A percentile compares a stretch with the other conserved stretches of the same genome.
Evolutionary conservation across 2,113 vertebrate species (phyloP).

Genomic region (Macaca nemestrina): DNA sequence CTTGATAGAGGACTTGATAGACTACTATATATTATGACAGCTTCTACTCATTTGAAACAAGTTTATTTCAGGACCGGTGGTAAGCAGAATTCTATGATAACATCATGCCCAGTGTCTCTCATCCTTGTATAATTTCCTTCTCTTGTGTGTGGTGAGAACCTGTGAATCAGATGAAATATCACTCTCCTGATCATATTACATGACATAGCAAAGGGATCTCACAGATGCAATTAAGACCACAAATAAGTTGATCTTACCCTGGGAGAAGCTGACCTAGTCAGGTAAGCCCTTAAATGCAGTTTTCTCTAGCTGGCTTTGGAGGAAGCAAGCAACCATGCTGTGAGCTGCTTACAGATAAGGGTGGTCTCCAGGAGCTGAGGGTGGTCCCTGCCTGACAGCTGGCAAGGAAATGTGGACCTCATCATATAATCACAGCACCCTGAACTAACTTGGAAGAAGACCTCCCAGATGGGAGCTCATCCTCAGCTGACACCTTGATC

Average conservation of each 20-base stretch:
- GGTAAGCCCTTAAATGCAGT: background rate
- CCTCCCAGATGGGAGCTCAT: background rate
- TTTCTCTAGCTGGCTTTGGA: background rate
- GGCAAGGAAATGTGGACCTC: background rate
- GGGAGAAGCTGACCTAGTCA: background rate
- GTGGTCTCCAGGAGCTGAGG: background rate
- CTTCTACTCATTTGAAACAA: background rate
- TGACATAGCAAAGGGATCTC: background rate
- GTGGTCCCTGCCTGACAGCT: background rate
- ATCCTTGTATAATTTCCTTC: background rate
- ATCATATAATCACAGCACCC: background rate
- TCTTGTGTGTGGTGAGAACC: background rate
- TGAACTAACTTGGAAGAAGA: background rate
- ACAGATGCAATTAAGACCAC: background rate
- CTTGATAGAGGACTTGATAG: background rate
- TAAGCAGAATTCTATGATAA: background rate
- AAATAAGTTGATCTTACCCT: background rate
- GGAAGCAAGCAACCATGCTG: background rate
- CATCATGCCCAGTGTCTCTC: background rate
- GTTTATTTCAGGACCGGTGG: background rate
- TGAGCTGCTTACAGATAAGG: background rate
- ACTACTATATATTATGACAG: background rate
- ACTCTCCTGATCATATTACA: background rate
- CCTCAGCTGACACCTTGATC: background rate
- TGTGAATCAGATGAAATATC: background rate